These are phyloP conservation scores for Brachyopa scutellaris DNA, from an alignment of 2,888 invertebrate species.

Conservation along the genomic window DNA sequence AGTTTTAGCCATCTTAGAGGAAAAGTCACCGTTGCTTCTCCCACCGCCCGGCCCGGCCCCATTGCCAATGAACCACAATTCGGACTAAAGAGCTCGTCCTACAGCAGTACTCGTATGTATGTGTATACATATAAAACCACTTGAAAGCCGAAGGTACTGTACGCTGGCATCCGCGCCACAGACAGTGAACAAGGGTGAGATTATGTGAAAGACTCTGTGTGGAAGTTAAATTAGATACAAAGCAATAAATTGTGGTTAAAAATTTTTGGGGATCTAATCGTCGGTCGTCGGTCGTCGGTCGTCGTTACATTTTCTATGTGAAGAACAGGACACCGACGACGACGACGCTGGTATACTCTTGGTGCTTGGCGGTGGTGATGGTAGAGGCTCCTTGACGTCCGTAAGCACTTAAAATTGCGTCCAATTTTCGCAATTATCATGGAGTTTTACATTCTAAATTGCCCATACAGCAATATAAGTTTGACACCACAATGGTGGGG, in stretches of 20 bases:
- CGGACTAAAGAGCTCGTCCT: slow-evolving; percentile 3
- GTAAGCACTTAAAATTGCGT: slow-evolving; percentile 68
- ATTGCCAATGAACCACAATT: slow-evolving; percentile 53
- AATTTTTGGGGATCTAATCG: slow-evolving; percentile 71
- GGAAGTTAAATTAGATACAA: slow-evolving; percentile 74
- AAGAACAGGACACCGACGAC: background rate
- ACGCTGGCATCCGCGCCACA: background rate
- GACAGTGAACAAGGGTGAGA: slow-evolving; percentile 28
- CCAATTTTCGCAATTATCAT: slow-evolving; percentile 71
- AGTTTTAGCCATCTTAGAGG: slow-evolving; percentile 53
- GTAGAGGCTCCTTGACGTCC: slow-evolving; percentile 51
- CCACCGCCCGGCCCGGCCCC: background rate
- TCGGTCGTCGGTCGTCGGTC: slow-evolving; percentile 43
- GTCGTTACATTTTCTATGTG: slow-evolving; percentile 10
- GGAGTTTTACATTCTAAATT: slow-evolving; percentile 71
- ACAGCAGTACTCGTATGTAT: background rate
- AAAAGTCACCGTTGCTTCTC: slow-evolving; percentile 21
- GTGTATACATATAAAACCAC: too few species aligned
- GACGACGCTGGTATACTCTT: too few species aligned
- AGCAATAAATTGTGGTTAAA: slow-evolving; percentile 74
- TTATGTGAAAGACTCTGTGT: slow-evolving; percentile 50
- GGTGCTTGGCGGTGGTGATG: background rate
- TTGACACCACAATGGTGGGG: slow-evolving; percentile 27
- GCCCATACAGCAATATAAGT: slow-evolving; percentile 64
- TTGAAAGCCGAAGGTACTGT: slow-evolving; percentile 20